Evolutionary conservation across 2,888 invertebrate genomes (phyloP), one percentile per base, ranked within the genome.

Genomic region (Cyclophora albipunctata): DNA sequence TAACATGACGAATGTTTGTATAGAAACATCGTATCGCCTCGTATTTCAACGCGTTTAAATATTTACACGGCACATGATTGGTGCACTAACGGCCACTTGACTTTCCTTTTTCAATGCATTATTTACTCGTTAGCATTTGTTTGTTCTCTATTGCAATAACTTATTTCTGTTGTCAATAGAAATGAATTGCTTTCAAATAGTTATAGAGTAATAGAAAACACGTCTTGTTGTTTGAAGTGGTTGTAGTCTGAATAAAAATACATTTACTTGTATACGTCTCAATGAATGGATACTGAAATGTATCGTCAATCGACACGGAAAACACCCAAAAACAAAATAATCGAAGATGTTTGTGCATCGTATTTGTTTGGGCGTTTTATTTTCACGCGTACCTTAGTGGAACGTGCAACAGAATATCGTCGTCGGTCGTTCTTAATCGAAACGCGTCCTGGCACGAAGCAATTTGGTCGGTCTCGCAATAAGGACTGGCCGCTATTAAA

Each of bases 401-500:
- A 67, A 73, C 71, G 73, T 73, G 71, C 63, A 69, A 67, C 69
- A 42, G 45, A 48, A 50, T 48, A 48, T 47, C 35, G 48, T 46
- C 42, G 45, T 5, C 45, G 37, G 48, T 48, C 51, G 79, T 81
- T 76, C 81, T 81, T 83, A 82, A 86, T 86, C 84, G 80, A 83
- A 84, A 81, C 81, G 79, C 84, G 83, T 72, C 75, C 80, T 75
- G 73, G 84, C 85, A 86, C 85, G 85, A 84, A 85, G 81, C 84
- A 87, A 86, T 87, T 86, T 84, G 84, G 83, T 70, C 76, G 78
- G 73, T 76, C 78, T 73, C 74, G 79, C 84, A 86, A 87, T 85
- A 86, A 86, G 83, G 76, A 84, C 77, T 76, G 79, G 78, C 77
- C 79, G 81, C 87, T 85, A 87, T 87, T 87, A 86, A 88, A 87